A percentile compares a stretch with the other conserved stretches of the same genome.
phyloP scores from a whole-genome alignment of 1,140 invertebrate genomes.

The Streblospio benedicti region DNA sequence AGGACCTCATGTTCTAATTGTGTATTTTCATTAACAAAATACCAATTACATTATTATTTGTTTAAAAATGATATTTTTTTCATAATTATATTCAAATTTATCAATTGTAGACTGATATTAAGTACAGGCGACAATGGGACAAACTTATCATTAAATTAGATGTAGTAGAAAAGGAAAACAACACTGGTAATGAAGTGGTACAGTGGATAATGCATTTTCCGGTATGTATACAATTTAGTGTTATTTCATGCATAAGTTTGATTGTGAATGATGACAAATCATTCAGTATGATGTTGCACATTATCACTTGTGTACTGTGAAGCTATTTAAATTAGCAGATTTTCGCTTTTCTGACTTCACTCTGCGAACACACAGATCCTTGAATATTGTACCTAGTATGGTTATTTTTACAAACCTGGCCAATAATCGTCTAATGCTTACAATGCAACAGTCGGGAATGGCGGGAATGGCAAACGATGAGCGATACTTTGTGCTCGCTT shows the following conservation, averaged over 20 bases:
- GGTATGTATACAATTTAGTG: slow-evolving; percentile 44
- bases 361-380: no score
- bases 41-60: not conserved
- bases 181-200: slow-evolving; percentile 41
- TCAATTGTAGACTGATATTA: slow-evolving; percentile 37
- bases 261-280: not conserved
- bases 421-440: not conserved
- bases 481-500: not conserved
- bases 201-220: slow-evolving; percentile 49
- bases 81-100: not conserved
- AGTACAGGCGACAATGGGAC: slow-evolving; percentile 49
- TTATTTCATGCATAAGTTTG: not conserved
- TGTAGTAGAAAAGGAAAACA: slow-evolving; percentile 39
- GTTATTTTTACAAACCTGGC: no score
- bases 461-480: not conserved
- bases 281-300: not conserved
- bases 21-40: not conserved
- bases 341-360: no score
- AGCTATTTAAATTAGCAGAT: no score
- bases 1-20: not conserved
- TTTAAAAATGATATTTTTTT: not conserved
- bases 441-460: not conserved
- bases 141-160: slow-evolving; percentile 44
- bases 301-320: not conserved
- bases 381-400: no score